phyloP scores from a whole-genome alignment of 2,888 invertebrate genomes.

The Didymodactylos carnosus region DNA sequence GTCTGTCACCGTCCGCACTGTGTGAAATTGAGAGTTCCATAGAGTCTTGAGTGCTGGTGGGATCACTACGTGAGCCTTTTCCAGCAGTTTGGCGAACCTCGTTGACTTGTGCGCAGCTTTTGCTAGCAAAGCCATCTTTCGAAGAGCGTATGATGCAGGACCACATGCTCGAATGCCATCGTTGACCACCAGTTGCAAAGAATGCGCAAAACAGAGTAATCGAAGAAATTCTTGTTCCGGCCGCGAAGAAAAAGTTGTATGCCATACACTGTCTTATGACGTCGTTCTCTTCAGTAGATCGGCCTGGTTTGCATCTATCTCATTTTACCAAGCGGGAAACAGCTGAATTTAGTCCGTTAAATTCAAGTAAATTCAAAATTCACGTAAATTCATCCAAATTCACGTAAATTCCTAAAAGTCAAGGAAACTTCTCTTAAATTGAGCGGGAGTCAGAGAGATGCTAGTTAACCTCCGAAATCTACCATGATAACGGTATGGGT shows the following conservation, averaged over 20 bases:
- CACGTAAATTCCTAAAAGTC: too few species aligned
- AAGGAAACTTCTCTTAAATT: too few species aligned
- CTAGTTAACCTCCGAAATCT: too few species aligned
- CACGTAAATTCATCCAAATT: too few species aligned
- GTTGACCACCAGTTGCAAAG: not conserved
- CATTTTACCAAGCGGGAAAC: too few species aligned
- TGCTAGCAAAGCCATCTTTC: not conserved
- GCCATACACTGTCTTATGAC: not conserved
- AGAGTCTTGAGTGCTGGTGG: not conserved
- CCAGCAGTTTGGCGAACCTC: not conserved
- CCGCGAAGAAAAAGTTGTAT: not conserved
- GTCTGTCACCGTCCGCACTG: not conserved
- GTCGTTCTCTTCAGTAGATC: too few species aligned
- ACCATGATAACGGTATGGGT: too few species aligned
- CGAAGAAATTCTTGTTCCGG: not conserved
- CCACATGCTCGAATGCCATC: not conserved
- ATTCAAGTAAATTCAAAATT: too few species aligned
- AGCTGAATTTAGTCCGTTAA: too few species aligned
- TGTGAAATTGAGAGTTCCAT: not conserved
- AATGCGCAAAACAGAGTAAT: not conserved
- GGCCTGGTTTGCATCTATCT: too few species aligned
- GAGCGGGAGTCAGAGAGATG: too few species aligned
- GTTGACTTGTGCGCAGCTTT: not conserved
- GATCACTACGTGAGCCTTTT: not conserved
- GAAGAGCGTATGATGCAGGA: not conserved